Evolutionary conservation across 2,113 vertebrate species (phyloP).

Genomic region (Hucho hucho): DNA sequence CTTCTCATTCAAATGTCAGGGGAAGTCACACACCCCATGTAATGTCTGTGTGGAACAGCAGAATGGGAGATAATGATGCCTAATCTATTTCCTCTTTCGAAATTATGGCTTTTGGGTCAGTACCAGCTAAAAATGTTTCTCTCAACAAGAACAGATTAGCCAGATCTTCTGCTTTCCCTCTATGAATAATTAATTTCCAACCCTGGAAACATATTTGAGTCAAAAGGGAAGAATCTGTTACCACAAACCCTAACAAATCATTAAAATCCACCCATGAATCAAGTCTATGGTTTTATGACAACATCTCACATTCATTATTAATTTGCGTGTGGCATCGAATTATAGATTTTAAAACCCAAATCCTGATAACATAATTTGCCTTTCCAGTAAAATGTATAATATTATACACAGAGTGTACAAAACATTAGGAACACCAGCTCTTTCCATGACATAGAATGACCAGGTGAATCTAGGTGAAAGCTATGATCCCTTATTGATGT

Average conservation of each 20-base stretch:
- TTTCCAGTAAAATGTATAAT: neutral
- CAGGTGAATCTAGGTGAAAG: no score
- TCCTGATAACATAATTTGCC: neutral
- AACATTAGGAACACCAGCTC: no score
- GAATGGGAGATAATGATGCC: neutral
- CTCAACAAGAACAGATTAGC: constrained; percentile 28
- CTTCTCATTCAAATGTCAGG: neutral
- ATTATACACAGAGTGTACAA: neutral
- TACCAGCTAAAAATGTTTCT: constrained; percentile 6
- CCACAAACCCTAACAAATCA: neutral
- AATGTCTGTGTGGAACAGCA: neutral
- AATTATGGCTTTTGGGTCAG: constrained; percentile 13
- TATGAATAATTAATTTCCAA: constrained; percentile 36
- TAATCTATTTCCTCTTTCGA: neutral
- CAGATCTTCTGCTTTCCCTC: constrained; percentile 11
- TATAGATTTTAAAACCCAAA: neutral
- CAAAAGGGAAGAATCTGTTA: constrained; percentile 21
- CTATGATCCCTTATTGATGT: no score
- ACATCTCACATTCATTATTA: neutral
- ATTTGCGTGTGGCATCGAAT: neutral
- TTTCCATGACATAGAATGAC: no score
- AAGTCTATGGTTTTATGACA: neutral
- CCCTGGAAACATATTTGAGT: constrained; percentile 14
- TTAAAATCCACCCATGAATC: neutral
- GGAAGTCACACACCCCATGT: neutral